A percentile compares a stretch with the other conserved stretches of the same genome.
Evolutionary conservation across 1,140 invertebrate species (phyloP).

Genomic region (Gryon sp.): DNA sequence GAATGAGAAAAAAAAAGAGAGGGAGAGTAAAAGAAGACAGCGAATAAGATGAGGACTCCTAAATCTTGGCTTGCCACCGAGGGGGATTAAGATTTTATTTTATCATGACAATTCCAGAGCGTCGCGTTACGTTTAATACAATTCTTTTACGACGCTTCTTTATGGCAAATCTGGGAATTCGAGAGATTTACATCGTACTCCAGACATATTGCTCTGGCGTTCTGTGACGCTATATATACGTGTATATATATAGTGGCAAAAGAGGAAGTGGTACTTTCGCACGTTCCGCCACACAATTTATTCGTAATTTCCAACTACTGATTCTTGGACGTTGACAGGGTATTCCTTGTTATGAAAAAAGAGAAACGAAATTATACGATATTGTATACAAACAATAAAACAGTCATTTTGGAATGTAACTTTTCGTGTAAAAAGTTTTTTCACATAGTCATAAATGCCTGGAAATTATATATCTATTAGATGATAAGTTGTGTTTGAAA

Average conservation of each 20-base stretch:
- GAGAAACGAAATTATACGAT: background rate
- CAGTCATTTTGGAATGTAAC: no score
- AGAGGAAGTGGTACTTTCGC: constrained; percentile 19
- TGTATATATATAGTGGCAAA: constrained; percentile 9
- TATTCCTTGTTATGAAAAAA: constrained; percentile 16
- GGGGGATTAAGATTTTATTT: constrained; percentile 75
- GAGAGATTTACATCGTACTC: constrained; percentile 60
- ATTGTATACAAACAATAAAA: no score
- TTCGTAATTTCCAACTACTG: constrained; percentile 45
- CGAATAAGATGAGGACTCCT: constrained; percentile 58
- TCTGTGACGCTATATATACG: constrained; percentile 13
- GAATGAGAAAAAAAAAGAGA: no score
- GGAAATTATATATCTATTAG: no score
- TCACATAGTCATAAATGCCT: no score
- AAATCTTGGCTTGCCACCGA: constrained; percentile 68
- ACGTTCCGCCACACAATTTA: constrained; percentile 51
- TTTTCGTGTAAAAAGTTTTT: no score
- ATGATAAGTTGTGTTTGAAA: no score
- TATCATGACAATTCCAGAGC: constrained; percentile 68
- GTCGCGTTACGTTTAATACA: constrained; percentile 71
- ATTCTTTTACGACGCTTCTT: constrained; percentile 72
- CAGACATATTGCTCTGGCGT: constrained; percentile 55
- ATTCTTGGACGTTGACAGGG: constrained; percentile 34
- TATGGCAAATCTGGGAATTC: constrained; percentile 69
- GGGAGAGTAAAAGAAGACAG: constrained; percentile 7